Evolutionary conservation across 2,888 invertebrate species (phyloP).

Genomic region (Limnephilus auricula): DNA sequence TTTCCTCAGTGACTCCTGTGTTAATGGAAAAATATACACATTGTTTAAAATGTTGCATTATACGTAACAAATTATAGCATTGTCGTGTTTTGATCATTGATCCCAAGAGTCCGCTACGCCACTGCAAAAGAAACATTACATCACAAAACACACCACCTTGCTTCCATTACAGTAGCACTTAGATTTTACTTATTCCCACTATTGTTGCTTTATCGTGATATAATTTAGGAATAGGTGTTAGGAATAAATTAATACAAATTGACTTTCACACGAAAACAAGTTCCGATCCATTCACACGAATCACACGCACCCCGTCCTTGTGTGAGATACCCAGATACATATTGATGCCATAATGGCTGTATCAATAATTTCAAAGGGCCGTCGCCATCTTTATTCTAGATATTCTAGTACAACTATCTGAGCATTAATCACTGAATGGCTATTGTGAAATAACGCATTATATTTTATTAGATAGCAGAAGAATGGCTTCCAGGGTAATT

Average conservation of each 20-base stretch:
- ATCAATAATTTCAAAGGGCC: slow-evolving; percentile 31
- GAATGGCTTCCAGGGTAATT: slow-evolving; percentile 47
- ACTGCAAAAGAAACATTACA: neutral
- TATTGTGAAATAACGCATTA: slow-evolving; percentile 40
- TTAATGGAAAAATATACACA: no score
- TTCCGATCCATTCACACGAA: slow-evolving; percentile 55
- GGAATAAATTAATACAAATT: slow-evolving; percentile 62
- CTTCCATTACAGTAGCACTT: neutral
- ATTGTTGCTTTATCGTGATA: slow-evolving; percentile 33
- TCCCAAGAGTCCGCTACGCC: neutral
- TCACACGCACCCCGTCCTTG: slow-evolving; percentile 21
- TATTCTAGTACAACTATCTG: slow-evolving; percentile 10
- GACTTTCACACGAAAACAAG: slow-evolving; percentile 64
- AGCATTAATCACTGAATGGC: slow-evolving; percentile 52
- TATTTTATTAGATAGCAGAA: slow-evolving; percentile 54
- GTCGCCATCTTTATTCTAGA: slow-evolving; percentile 35
- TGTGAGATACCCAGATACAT: slow-evolving; percentile 41
- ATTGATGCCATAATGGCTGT: slow-evolving; percentile 44
- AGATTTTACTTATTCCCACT: neutral
- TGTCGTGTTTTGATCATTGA: neutral
- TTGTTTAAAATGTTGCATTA: no score
- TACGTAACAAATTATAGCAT: neutral
- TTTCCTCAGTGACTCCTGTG: no score
- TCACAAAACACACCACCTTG: slow-evolving; percentile 3
- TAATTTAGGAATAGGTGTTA: slow-evolving; percentile 32